These are phyloP conservation scores for Agelaius tricolor DNA, from an alignment of 2,113 vertebrate species.

Conservation along the genomic window DNA sequence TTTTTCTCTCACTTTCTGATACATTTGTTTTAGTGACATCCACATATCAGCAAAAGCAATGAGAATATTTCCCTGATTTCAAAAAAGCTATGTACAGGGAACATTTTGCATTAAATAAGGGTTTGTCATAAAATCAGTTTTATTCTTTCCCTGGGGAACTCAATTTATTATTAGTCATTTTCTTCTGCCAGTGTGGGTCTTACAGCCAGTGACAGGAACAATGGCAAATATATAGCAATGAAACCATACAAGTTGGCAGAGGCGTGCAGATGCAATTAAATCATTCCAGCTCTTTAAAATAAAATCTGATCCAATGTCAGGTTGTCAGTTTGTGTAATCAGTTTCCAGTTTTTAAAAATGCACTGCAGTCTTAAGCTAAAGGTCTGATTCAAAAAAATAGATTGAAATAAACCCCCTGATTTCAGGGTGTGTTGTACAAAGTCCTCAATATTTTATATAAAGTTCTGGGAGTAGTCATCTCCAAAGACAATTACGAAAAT, in stretches of 20 bases:
- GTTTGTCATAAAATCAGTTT: constrained; percentile 14
- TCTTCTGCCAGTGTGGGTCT: background rate
- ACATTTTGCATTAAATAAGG: background rate
- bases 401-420: background rate
- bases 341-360: constrained; percentile 9
- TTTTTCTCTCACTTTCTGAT: background rate
- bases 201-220: constrained; percentile 13
- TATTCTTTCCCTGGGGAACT: background rate
- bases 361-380: background rate
- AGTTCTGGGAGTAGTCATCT: background rate
- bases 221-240: constrained; percentile 4
- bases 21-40: background rate
- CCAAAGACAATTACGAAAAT: background rate
- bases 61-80: background rate
- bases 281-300: constrained; percentile 37
- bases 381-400: background rate
- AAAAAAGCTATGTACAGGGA: background rate
- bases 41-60: background rate
- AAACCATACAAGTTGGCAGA: constrained; percentile 34
- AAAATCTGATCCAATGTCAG: constrained; percentile 12
- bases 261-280: constrained; percentile 12
- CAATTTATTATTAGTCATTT: constrained; percentile 32
- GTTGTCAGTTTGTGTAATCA: constrained; percentile 2
- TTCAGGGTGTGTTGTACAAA: background rate
- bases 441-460: background rate